Conservation (phyloP, 2,888 invertebrate species). For the Drosophila melanosoma region DNA sequence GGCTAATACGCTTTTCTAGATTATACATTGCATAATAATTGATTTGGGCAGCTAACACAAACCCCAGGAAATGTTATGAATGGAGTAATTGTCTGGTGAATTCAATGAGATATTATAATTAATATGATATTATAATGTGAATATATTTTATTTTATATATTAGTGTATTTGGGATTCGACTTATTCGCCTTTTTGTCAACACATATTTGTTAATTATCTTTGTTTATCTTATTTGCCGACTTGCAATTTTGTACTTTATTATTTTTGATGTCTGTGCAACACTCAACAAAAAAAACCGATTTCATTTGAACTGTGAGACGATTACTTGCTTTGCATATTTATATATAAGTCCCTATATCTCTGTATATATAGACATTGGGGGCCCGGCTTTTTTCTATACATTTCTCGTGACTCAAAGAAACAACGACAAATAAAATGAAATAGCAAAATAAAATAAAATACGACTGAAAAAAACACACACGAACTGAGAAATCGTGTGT, state of each 20-base stretch:
- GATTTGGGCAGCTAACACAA: not conserved
- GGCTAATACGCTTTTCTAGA: not conserved
- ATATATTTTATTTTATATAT: not conserved
- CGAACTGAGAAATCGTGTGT: slow-evolving; percentile 13
- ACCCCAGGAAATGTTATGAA: not conserved
- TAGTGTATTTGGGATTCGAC: slow-evolving; percentile 6
- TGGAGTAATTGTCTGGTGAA: not conserved
- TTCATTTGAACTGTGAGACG: slow-evolving; percentile 43
- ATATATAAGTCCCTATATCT: not conserved
- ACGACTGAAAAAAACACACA: not conserved
- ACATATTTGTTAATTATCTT: slow-evolving; percentile 24
- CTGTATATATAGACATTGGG: slow-evolving; percentile 44
- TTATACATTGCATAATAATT: not conserved
- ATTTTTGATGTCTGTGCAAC: slow-evolving; percentile 64
- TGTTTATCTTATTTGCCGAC: slow-evolving; percentile 15
- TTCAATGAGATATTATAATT: not conserved
- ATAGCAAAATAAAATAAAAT: slow-evolving; percentile 5
- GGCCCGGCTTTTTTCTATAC: slow-evolving; percentile 56
- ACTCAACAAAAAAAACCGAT: slow-evolving; percentile 21
- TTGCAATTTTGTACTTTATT: slow-evolving; percentile 20
- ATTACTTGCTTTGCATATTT: not conserved
- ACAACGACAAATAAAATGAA: slow-evolving; percentile 23
- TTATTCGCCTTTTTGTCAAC: slow-evolving; percentile 8
- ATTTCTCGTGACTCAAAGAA: slow-evolving; percentile 61
- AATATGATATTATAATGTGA: not conserved